Evolutionary conservation across 92 coral and sea anemone species (phyloP).

Genomic region (Micromussa lordhowensis): DNA sequence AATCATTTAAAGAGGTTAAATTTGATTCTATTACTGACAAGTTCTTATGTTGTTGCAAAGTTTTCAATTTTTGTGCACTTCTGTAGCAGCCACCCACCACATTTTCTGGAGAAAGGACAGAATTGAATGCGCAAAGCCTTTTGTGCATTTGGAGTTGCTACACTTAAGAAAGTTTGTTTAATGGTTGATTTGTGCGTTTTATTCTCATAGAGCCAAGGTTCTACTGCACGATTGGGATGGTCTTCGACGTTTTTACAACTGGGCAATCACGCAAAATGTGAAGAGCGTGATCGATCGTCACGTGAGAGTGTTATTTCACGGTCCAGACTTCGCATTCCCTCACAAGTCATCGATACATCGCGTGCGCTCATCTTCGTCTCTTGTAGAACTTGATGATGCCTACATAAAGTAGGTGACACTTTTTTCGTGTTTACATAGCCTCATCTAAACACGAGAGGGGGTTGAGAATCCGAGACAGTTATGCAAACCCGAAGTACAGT

Average conservation of each 20-base stretch:
- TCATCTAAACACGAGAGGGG: too few species aligned
- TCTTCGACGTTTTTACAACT: slow-evolving; percentile 86
- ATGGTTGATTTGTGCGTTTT: not conserved
- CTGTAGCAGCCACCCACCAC: too few species aligned
- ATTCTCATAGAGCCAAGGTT: slow-evolving; percentile 70
- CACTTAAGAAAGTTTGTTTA: not conserved
- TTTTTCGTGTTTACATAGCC: too few species aligned
- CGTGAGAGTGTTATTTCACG: slow-evolving; percentile 71
- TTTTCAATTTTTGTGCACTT: too few species aligned
- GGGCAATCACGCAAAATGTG: slow-evolving; percentile 85
- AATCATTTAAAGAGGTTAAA: too few species aligned
- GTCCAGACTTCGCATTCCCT: slow-evolving; percentile 56
- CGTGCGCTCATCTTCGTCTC: slow-evolving; percentile 75
- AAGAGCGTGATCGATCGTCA: slow-evolving; percentile 82
- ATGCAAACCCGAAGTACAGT: too few species aligned
- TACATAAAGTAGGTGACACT: slow-evolving; percentile 71
- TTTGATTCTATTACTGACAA: too few species aligned
- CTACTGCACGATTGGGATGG: slow-evolving; percentile 90
- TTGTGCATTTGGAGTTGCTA: too few species aligned
- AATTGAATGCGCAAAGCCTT: too few species aligned
- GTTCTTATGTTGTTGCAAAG: too few species aligned
- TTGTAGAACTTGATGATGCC: slow-evolving; percentile 85
- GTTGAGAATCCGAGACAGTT: too few species aligned
- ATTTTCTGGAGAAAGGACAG: too few species aligned
- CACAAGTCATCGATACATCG: slow-evolving; percentile 58